Evolutionary conservation across 2,797 vertebrate genomes (phyloP), one percentile per base, ranked within the genome.

Genomic region (Balearica regulorum): DNA sequence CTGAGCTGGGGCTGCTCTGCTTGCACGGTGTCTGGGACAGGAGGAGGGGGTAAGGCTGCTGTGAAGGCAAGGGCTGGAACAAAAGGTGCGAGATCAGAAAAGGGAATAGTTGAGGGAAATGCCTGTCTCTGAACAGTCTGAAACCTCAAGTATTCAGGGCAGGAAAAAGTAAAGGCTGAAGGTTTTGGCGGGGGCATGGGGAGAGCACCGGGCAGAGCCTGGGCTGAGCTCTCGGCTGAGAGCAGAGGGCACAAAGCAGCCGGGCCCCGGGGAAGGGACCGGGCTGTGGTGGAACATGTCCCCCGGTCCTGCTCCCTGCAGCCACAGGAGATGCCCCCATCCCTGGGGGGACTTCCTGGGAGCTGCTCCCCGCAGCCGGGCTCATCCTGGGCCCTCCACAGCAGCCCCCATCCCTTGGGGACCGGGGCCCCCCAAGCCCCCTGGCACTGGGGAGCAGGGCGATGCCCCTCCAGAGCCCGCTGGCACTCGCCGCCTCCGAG

Each of bases 221-320:
- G 54, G 48, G 35, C 90, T 24, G 18, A 55, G 48, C 72, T 16
- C 26, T 35, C 41, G 18, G 41, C 57, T 62, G 79, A 57, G 55
- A 15, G 51, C 61, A 48, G 78, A 18, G 73, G 57, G 29, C 35
- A 70, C 19, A 5, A 18, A 58, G 25, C 53, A 48, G 28, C 29
- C 11, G 0, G 0, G 64, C 39, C 35, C 22, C 13, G 21, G 37
- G 16, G 31, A 58, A 69, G 24, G 37, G n/a, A 28, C 13, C 1
- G 26, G 31, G 31, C 31, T 53, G 31, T 3, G 22, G 10, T 1
- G 44, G 53, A 35, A 29, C 48, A 10, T 1, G 2, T 62, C 17
- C 49, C 28, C 22, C 1, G 3, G 8, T 39, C 57, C 62, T n/a
- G 13, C 35, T 55, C 55, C 76, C 3, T 37, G 3, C 57, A 19